phyloP scores from a whole-genome alignment of 1,140 invertebrate species.

The Ostrea denselamellosa region DNA sequence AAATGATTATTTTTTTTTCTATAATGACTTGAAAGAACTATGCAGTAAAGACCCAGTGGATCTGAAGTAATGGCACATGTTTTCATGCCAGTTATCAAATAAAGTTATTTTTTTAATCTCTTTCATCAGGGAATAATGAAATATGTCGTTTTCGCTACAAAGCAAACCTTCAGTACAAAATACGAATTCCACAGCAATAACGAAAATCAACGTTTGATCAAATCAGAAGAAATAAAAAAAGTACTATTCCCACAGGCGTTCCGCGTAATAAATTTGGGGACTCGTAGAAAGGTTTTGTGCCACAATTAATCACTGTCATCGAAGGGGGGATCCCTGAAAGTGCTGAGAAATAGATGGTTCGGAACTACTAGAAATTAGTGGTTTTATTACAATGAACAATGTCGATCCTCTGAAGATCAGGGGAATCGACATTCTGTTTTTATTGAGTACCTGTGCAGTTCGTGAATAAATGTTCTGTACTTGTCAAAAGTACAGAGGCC shows the following conservation, averaged over 20 bases:
- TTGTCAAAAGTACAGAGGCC: not conserved
- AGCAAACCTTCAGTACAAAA: not conserved
- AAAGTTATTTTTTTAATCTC: not conserved
- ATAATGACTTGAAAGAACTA: no score
- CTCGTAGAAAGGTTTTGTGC: not conserved
- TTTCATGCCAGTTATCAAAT: not conserved
- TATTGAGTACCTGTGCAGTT: no score
- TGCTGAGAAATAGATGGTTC: not conserved
- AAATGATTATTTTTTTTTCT: no score
- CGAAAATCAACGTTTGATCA: not conserved
- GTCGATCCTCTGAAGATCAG: not conserved
- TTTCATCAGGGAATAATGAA: constrained; percentile 6
- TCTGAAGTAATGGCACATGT: no score
- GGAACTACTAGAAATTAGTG: not conserved
- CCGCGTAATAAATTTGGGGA: not conserved
- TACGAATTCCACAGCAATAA: not conserved
- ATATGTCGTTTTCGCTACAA: not conserved
- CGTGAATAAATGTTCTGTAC: not conserved
- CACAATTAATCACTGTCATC: constrained; percentile 7
- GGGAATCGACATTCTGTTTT: no score
- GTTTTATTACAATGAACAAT: not conserved
- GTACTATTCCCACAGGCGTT: not conserved
- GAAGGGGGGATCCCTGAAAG: not conserved
- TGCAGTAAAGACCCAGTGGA: no score
- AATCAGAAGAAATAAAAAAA: constrained; percentile 33